Evolutionary conservation across 2,797 vertebrate genomes (phyloP).

Genomic region (Tokudaia muenninki): DNA sequence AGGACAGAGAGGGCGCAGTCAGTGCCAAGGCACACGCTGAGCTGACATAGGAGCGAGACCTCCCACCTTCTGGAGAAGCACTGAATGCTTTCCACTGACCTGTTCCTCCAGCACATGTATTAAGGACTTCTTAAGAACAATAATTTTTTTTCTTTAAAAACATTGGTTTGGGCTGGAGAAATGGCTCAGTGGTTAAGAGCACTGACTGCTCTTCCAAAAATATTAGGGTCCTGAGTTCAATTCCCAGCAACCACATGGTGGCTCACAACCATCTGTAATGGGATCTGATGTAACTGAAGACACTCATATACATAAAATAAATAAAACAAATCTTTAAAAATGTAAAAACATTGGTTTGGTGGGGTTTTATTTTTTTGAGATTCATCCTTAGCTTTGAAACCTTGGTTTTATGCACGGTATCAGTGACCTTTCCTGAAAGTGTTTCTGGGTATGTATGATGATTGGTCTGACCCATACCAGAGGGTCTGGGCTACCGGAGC

Average conservation of each 20-base stretch:
- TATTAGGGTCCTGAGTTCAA: no score
- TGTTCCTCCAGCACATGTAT: background rate
- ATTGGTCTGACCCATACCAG: fast-evolving
- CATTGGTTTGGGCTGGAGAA: background rate
- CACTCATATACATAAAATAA: no score
- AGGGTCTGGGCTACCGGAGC: fast-evolving
- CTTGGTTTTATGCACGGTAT: background rate
- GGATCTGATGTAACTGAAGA: no score
- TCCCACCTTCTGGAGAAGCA: background rate
- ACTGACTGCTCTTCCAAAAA: no score
- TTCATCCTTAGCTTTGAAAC: background rate
- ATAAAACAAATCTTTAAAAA: no score
- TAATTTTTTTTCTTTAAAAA: background rate
- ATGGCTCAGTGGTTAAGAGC: no score
- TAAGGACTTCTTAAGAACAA: background rate
- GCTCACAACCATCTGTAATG: no score
- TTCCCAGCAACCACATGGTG: no score
- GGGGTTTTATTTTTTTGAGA: background rate
- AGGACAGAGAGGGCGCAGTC: background rate
- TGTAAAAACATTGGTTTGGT: background rate
- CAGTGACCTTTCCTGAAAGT: background rate
- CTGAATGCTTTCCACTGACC: background rate
- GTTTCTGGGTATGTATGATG: fast-evolving
- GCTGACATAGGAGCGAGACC: background rate
- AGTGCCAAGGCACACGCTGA: background rate